Conservation (phyloP, 2,797 vertebrate species). For the Loris lydekkerianus region DNA sequence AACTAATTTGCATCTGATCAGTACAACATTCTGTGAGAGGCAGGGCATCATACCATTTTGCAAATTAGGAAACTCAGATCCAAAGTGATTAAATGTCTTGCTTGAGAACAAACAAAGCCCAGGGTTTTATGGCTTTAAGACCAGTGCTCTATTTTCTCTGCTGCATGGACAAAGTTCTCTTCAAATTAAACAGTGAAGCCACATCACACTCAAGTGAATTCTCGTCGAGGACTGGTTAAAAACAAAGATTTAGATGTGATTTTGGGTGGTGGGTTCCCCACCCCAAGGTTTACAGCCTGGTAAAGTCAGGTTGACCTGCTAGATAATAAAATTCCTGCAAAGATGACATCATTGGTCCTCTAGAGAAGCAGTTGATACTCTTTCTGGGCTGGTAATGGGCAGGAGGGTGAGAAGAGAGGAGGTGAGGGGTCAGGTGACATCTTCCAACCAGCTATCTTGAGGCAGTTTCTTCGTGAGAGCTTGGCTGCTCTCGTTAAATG, state of each 20-base stretch:
- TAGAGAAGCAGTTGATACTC: background rate
- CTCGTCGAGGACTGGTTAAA: background rate
- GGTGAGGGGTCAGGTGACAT: background rate
- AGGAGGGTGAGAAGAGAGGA: background rate
- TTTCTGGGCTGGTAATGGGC: background rate
- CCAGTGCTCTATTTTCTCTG: background rate
- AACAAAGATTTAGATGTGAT: background rate
- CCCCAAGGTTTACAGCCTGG: background rate
- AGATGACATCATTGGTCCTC: background rate
- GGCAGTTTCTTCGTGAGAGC: background rate
- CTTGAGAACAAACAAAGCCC: background rate
- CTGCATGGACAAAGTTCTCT: background rate
- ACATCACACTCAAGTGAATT: background rate
- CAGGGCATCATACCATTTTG: background rate
- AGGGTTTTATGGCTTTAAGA: background rate
- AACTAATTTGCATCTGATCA: background rate
- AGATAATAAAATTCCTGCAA: background rate
- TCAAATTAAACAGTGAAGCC: background rate
- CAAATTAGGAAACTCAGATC: background rate
- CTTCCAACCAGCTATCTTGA: background rate
- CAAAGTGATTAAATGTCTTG: background rate
- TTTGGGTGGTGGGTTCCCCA: background rate
- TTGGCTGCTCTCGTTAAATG: slow-evolving; percentile 12
- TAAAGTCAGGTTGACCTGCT: background rate
- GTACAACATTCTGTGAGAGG: background rate